Base-by-base conservation (phyloP, 2,113 vertebrate species). In the Notarius lentiginosus region DNA sequence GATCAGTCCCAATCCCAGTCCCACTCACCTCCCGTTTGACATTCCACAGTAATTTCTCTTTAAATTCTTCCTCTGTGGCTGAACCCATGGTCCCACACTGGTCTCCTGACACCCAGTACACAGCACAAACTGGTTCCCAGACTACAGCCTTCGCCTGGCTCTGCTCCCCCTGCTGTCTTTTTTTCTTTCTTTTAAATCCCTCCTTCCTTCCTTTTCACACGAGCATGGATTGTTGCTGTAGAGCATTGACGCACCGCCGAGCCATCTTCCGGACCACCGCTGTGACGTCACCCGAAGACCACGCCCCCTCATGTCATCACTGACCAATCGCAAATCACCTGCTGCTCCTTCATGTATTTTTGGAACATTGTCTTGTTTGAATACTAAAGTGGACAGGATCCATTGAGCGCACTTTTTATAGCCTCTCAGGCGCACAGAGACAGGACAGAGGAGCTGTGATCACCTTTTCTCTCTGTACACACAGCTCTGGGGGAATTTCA, bases 1-100 rank as follows among this genome's bases (percentile, higher is more conserved):
- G 30, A 30, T 30, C 41, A 41, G 41, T 41, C 30, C 30, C 30
- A 41, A 41, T 41, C 41, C 41, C 41, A 41, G 41, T 41, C 41
- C 56, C 77, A 89, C 93, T 86, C 94, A 97, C 97, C 96, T 97
- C 97, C 87, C 97, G 96, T 84, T 98, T 99, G 76, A 98, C 97
- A 94, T 95, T 98, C 97, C 97, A 97, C 76, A 98, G 92, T 92
- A 99, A 93, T 92, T 96, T 97, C 88, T 99, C 96, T 93, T 97
- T 98, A 91, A 94, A 92, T 55, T 96, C 96, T 89, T 96, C 94
- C 90, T 95, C 96, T 22, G 96, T 92, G 92, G 91, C 84, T 86
- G 95, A 95, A 93, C 96, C 96, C 97, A 97, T 97, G 91, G 94
- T 84, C 82, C 89, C 63, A 84, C 84, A 12, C 87, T 65, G 84